Percentiles rank a stretch among this genome's conserved stretches.
These are phyloP conservation scores for Xanthorhoe designata DNA, from an alignment of 2,888 invertebrate species.

Conservation along the genomic window DNA sequence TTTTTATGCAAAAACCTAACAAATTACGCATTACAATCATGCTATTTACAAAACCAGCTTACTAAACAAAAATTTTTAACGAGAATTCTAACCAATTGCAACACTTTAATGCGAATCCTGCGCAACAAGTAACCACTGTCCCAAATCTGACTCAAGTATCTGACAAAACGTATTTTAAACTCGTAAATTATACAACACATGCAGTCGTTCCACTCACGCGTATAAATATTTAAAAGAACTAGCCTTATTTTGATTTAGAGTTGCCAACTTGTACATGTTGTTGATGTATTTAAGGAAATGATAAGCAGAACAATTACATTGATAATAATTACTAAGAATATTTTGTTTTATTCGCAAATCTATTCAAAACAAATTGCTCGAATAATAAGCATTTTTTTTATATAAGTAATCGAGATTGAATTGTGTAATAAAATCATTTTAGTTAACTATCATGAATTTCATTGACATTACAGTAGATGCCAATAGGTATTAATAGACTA, in stretches of 20 bases:
- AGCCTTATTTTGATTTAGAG: conserved; percentile 31
- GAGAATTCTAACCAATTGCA: conserved; percentile 32
- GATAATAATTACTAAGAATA: too few species aligned
- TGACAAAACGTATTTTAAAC: conserved; percentile 38
- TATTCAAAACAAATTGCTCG: too few species aligned
- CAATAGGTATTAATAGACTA: too few species aligned
- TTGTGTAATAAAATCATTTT: too few species aligned
- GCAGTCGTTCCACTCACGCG: conserved; percentile 27
- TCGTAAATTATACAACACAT: conserved; percentile 46
- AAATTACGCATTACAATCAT: conserved; percentile 14
- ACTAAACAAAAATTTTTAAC: conserved; percentile 32
- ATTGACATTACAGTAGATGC: too few species aligned
- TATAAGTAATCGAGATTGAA: too few species aligned
- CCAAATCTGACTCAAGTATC: conserved; percentile 35
- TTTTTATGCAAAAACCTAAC: conserved; percentile 2
- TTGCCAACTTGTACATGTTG: conserved; percentile 8
- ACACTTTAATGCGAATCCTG: conserved; percentile 34
- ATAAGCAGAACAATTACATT: not conserved
- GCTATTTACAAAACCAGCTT: conserved; percentile 22
- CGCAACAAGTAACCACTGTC: conserved; percentile 38
- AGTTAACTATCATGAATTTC: too few species aligned
- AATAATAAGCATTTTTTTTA: too few species aligned
- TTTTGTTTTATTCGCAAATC: too few species aligned
- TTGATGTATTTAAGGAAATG: not conserved
- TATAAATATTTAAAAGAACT: conserved; percentile 40